These are phyloP conservation scores for Amblyraja radiata DNA, from an alignment of 2,797 vertebrate genomes.

Conservation along the genomic window DNA sequence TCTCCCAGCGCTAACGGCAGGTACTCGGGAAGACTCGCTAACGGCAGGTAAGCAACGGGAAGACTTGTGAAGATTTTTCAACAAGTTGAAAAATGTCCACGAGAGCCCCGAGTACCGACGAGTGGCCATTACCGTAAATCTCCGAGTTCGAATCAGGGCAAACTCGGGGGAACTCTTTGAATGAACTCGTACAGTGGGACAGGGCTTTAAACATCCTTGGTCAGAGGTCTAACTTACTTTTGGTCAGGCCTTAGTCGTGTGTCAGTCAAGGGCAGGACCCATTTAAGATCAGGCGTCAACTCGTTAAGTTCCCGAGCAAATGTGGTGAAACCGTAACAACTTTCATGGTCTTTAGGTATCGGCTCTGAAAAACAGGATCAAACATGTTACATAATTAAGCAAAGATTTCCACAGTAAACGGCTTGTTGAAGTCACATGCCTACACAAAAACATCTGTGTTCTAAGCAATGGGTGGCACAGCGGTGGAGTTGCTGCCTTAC, in stretches of 20 bases:
- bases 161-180: no score
- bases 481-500: no score
- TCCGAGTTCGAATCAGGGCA: no score
- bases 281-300: constrained; percentile 63
- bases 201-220: background rate
- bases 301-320: constrained; percentile 90
- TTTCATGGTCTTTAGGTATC: constrained; percentile 72
- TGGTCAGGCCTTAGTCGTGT: constrained; percentile 83
- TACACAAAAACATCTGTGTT: background rate
- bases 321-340: constrained; percentile 82
- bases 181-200: no score
- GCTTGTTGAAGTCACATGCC: background rate
- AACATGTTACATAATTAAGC: background rate
- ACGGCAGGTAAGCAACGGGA: no score
- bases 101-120: no score
- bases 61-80: no score
- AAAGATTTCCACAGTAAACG: background rate
- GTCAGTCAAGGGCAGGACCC: constrained; percentile 79
- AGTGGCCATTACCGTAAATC: no score
- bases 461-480: background rate
- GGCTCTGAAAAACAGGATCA: constrained; percentile 58
- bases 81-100: no score
- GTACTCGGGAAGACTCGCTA: no score
- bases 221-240: constrained; percentile 54
- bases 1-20: no score